Percentiles rank a stretch among this genome's conserved stretches.
Evolutionary conservation across 2,888 invertebrate species (phyloP).

Genomic region (Diogma glabrata): DNA sequence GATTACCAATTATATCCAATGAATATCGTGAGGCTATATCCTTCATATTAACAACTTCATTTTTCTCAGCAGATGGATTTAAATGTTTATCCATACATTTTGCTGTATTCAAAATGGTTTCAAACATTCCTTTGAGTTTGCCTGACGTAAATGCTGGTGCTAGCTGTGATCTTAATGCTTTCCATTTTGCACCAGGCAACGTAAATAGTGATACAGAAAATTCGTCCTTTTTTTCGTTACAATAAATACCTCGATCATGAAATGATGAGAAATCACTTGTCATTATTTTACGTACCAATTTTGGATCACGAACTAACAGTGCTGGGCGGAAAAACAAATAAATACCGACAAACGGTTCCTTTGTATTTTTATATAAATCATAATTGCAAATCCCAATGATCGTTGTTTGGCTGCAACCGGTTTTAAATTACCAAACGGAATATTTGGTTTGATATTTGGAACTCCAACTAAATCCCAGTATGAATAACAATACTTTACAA

Average conservation of each 20-base stretch:
- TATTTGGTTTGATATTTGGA: slow-evolving; percentile 41
- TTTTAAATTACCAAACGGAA: slow-evolving; percentile 51
- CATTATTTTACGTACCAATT: slow-evolving; percentile 46
- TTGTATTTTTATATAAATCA: slow-evolving; percentile 41
- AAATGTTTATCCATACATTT: slow-evolving; percentile 40
- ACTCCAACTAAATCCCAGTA: slow-evolving; percentile 49
- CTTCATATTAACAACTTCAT: slow-evolving; percentile 38
- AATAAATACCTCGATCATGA: slow-evolving; percentile 50
- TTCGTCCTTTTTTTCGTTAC: slow-evolving; percentile 47
- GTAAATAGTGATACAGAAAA: slow-evolving; percentile 48
- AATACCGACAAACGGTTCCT: slow-evolving; percentile 39
- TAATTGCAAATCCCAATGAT: slow-evolving; percentile 49
- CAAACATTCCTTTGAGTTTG: slow-evolving; percentile 53
- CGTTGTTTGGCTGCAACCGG: slow-evolving; percentile 42
- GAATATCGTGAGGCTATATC: slow-evolving; percentile 27
- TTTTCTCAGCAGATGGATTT: slow-evolving; percentile 25
- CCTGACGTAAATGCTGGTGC: slow-evolving; percentile 55
- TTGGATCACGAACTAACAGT: slow-evolving; percentile 48
- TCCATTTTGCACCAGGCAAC: slow-evolving; percentile 48
- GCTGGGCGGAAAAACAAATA: slow-evolving; percentile 50
- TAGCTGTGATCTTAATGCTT: slow-evolving; percentile 46
- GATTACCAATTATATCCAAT: slow-evolving; percentile 37
- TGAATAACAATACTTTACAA: slow-evolving; percentile 22
- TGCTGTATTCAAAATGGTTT: slow-evolving; percentile 44
- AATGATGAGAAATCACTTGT: slow-evolving; percentile 52